Evolutionary conservation across 2,113 vertebrate genomes (phyloP), one percentile per base, ranked within the genome.

Genomic region (Cyprinodon variegatus): DNA sequence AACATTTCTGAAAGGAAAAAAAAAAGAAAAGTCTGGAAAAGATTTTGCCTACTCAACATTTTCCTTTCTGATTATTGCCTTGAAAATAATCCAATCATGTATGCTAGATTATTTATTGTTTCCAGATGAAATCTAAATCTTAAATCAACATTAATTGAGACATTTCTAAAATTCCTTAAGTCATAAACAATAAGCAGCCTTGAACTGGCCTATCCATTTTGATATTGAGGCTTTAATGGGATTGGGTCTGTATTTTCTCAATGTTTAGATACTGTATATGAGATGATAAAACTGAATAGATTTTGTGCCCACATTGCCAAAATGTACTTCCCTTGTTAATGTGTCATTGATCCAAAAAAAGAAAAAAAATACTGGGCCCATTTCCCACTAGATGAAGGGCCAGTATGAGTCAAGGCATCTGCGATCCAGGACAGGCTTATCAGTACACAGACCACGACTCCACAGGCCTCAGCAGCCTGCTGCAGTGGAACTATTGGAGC

Each of bases 381-480:
- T 64, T 78, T 76, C 43, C 74, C 64, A 68, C 53, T 59, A 72
- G 77, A 86, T 83, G 64, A 78, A 62, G 60, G 70, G 75, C n/a
- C 39, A 0, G 11, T 72, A 48, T 79, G 53, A 84, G 76, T 67
- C n/a, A n/a, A 67, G 22, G 80, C 66, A 65, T 83, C 64, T 79
- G 86, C 72, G 85, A 78, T 76, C 74, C 53, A 57, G 70, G 68
- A 61, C 62, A 71, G 76, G 61, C 68, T 80, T 68, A 87, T 91
- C 83, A 79, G 81, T 70, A 88, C 77, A 53, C 87, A 73, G 84
- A 68, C 53, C 81, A 78, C 75, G 59, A 69, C 72, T 70, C 81
- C 29, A 63, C 78, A 73, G 20, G 29, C 29, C 68, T 68, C 76
- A 79, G 81, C 82, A 80, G 79, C 61, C 72, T 66, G 76, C 77